A percentile compares a stretch with the other conserved stretches of the same genome.
phyloP scores from a whole-genome alignment of 2,797 vertebrate genomes.

The Periophthalmus magnuspinnatus region DNA sequence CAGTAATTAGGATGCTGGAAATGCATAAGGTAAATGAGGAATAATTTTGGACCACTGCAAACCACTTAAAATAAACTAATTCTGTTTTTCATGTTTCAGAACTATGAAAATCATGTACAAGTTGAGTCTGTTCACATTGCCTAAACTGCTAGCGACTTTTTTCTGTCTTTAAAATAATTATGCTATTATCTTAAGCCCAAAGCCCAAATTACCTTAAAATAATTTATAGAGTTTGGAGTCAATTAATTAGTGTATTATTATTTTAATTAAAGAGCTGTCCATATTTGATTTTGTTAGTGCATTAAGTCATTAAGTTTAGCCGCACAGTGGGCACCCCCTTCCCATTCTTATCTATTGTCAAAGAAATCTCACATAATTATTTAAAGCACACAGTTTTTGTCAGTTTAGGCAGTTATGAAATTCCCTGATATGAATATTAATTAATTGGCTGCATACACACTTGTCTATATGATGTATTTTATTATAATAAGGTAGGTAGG shows the following conservation, averaged over 20 bases:
- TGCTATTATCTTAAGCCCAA: slow-evolving; percentile 6
- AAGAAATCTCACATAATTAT: background rate
- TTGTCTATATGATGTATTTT: too few relatives aligned
- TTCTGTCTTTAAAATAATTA: slow-evolving; percentile 3
- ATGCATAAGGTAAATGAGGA: too few relatives aligned
- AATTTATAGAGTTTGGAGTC: slow-evolving; percentile 11
- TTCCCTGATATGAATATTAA: too few relatives aligned
- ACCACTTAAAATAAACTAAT: too few relatives aligned
- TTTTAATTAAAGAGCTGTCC: slow-evolving; percentile 10
- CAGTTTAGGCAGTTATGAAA: background rate
- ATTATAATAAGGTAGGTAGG: too few relatives aligned
- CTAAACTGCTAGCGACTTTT: background rate
- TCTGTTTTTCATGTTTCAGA: too few relatives aligned
- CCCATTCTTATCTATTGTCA: background rate
- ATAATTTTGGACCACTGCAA: too few relatives aligned
- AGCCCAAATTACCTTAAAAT: slow-evolving; percentile 7
- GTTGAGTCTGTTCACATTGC: background rate
- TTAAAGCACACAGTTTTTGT: background rate
- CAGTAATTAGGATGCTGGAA: too few relatives aligned
- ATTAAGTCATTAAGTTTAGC: slow-evolving; percentile 1
- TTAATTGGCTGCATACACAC: too few relatives aligned
- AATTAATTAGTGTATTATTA: slow-evolving; percentile 7
- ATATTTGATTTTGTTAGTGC: slow-evolving; percentile 8
- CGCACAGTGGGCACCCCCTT: background rate
- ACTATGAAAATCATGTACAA: background rate